phyloP scores from a whole-genome alignment of 37 sponge, comb jelly and placozoan genomes.

The Axinella damicornis region DNA sequence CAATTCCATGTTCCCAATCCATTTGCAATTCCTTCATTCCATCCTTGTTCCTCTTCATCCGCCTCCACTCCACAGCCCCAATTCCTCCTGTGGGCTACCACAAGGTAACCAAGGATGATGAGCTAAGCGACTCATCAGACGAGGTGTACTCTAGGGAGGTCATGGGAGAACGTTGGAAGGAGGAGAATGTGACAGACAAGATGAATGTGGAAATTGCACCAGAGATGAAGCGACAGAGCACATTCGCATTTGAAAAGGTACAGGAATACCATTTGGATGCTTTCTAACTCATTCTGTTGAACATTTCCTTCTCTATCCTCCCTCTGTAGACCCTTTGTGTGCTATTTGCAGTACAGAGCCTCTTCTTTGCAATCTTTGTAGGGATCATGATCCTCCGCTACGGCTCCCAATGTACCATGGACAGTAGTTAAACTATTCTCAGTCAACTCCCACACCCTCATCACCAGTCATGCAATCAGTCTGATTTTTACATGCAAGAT shows the following conservation, averaged over 20 bases:
- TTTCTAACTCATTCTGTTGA: too few species aligned
- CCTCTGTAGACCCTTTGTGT: background rate
- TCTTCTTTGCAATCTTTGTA: background rate
- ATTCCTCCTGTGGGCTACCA: slow-evolving; percentile 42
- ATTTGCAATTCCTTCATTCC: background rate
- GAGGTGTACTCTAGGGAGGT: slow-evolving; percentile 34
- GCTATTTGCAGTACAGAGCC: slow-evolving; percentile 6
- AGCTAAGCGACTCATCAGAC: slow-evolving; percentile 27
- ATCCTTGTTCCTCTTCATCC: background rate
- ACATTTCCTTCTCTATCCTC: too few species aligned
- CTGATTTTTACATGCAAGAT: too few species aligned
- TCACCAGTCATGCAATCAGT: too few species aligned
- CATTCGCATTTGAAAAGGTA: background rate
- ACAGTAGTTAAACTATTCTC: too few species aligned
- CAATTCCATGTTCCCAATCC: too few species aligned
- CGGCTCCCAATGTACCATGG: too few species aligned
- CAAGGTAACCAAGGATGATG: slow-evolving; percentile 25
- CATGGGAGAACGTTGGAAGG: background rate
- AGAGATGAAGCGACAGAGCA: background rate
- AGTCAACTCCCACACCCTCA: too few species aligned
- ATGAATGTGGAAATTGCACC: background rate
- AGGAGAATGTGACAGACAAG: background rate
- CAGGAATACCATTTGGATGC: too few species aligned
- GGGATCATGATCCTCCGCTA: too few species aligned
- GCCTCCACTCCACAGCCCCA: too few species aligned